Base-by-base conservation (phyloP, 2,113 vertebrate genomes). In the Sinosuthora webbiana region DNA sequence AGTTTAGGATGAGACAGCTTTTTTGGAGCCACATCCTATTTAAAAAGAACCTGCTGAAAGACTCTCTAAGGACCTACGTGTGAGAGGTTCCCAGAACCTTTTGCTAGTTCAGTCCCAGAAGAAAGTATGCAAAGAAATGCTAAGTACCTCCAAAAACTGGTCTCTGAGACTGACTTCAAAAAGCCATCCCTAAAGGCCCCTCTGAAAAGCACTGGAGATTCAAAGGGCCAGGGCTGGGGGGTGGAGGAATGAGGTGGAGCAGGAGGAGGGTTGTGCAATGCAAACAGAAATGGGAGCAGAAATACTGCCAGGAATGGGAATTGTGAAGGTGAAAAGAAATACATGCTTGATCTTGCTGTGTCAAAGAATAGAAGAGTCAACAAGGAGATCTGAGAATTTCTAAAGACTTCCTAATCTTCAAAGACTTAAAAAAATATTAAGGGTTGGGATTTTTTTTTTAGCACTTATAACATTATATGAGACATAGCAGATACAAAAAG, bases 301-400 rank as follows among this genome's bases (percentile, higher is more conserved):
- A 84, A 70, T 47, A 31, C 30, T 70, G 39, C 60, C 82, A 24
- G 5, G 37, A 86, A n/a, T 35, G 55, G 47, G 65, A 57, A 42
- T 42, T 69, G 15, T 37, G 64, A 44, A 56, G 74, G 42, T 27
- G 47, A 90, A 55, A 50, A 78, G 80, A 78, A 89, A 68, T 64
- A 56, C 71, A 90, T 69, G 52, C 69, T 82, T 71, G 52, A 71
- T 86, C 76, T 94, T 83, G 44, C 44, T 59, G 2, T 64, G 73
- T 78, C 87, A 92, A 92, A 90, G 83, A 77, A 76, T 31, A 81
- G 42, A 67, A 37, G 62, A 94, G 76, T n/a, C 89, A 89, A 15
- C 49, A 65, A 94, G 41, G 52, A 86, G 56, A 92, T 91, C 57
- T 91, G 77, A 91, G 77, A 69, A 78, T 94, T 89, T 94, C 47